Conservation (phyloP, 2,113 vertebrate species). For the Struthidea cinerea region DNA sequence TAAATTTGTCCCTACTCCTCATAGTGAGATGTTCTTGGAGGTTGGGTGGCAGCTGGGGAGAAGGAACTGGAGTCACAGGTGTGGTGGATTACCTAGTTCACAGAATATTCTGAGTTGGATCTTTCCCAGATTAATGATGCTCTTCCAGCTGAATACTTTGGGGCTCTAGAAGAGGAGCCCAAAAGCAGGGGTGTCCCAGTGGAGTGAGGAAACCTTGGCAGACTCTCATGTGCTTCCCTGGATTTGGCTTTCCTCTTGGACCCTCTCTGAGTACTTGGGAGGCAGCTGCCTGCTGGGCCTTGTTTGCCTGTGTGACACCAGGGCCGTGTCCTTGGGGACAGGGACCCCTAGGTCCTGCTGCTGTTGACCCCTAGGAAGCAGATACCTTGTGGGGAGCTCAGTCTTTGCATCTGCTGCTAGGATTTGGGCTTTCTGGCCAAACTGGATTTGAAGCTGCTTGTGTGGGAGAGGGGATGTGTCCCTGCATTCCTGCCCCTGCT, state of each 20-base stretch:
- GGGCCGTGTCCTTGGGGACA: not conserved
- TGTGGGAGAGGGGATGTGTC: not conserved
- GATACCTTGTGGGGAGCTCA: not conserved
- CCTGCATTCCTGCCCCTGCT: not conserved
- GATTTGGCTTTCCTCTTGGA: not conserved
- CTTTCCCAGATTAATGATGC: not conserved
- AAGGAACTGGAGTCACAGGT: not conserved
- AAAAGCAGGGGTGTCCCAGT: not conserved
- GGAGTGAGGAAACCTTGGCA: not conserved
- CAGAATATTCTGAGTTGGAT: not conserved
- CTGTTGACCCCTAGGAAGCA: not conserved
- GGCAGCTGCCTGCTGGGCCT: not conserved
- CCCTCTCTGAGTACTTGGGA: not conserved
- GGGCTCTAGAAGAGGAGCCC: not conserved
- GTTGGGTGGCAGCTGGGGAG: not conserved
- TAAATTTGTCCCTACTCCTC: not conserved
- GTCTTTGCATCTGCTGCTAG: not conserved
- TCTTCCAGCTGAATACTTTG: not conserved
- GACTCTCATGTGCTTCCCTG: not conserved
- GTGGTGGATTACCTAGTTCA: not conserved
- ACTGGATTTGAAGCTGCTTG: not conserved
- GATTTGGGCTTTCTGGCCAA: not conserved
- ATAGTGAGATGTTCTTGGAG: not conserved
- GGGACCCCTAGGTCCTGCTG: not conserved
- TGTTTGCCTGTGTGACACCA: not conserved